Evolutionary conservation across 2,797 vertebrate genomes (phyloP).

Genomic region (Amniataba percoides): DNA sequence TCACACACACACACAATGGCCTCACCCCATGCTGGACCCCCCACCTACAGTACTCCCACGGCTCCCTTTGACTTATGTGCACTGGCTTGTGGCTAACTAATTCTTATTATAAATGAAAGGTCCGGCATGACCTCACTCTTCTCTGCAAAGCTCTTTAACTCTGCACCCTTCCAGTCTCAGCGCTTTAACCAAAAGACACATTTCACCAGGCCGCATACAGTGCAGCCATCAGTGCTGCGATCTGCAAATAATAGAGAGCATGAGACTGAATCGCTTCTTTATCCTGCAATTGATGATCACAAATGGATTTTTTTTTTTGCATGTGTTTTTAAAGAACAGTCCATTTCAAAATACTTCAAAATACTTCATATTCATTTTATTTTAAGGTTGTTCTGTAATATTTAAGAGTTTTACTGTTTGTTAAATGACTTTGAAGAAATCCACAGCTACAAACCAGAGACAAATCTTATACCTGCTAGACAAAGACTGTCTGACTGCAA

Average conservation of each 20-base stretch:
- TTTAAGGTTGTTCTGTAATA: neutral
- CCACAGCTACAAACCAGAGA: neutral
- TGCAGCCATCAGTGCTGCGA: constrained; percentile 31
- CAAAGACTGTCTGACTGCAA: neutral
- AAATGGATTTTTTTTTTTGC: constrained; percentile 2
- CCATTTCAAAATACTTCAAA: neutral
- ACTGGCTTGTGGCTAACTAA: constrained; percentile 83
- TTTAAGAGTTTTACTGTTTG: neutral
- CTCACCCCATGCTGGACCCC: constrained; percentile 69
- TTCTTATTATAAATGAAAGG: constrained; percentile 82
- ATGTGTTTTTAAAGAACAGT: neutral
- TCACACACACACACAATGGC: constrained; percentile 60
- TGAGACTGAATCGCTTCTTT: constrained; percentile 25
- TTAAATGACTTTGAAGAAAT: constrained; percentile 11
- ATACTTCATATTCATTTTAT: too few relatives aligned
- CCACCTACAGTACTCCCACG: constrained; percentile 75
- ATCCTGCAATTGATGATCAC: constrained; percentile 20
- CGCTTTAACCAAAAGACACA: constrained; percentile 58
- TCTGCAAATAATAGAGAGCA: constrained; percentile 51
- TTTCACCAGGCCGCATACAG: constrained; percentile 54
- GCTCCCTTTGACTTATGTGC: constrained; percentile 81
- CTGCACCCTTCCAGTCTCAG: constrained; percentile 47
- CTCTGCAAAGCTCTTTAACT: constrained; percentile 74
- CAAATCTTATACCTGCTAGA: constrained; percentile 1
- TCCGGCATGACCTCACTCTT: constrained; percentile 77